Base-by-base conservation (phyloP, 1,140 invertebrate species). In the Octopus sinensis region DNA sequence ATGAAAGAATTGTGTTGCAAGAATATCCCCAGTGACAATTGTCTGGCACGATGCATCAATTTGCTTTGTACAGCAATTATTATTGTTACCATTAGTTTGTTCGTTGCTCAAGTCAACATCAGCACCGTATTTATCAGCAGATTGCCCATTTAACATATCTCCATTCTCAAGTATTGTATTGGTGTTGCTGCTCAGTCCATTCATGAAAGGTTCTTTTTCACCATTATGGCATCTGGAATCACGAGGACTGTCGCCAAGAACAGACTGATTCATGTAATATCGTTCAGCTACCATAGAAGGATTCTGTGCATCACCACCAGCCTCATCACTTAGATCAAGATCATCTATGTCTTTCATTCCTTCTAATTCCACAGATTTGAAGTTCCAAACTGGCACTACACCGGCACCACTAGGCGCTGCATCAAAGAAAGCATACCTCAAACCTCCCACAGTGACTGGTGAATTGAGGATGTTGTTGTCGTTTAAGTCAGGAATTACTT, bases 1-100 rank as follows among this genome's bases (percentile, higher is more conserved):
- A 85, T 90, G 89, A 82, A 89, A 91, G n/a, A 91, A 85, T 83
- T 91, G 90, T 6, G 90, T 91, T 52, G 90, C 90, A 71, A 91
- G 84, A 79, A 91, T 89, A 68, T 91, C 90, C 7, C 90, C 89
- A n/a, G 90, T 91, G 12, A 89, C 88, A 79, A 91, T 88, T 0
- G 90, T 91, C 82, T 91, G 90, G 83, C 90, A 91, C 6, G 85
- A 87, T 79, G 86, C 82, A 43, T 86, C 83, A 23, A 78, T 81
- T 13, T 62, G 82, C 75, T 82, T 85, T 73, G 17, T 73, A 73
- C 68, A 73, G 30, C 68, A 73, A 51, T 86, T 87, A 53, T 84
- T 83, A 13, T 54, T 80, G 10, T 52, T 53, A 23, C 81, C 79
- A 73, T 78, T 80, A 9, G 54, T 79, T 53, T 56, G 51, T 76